Conservation (phyloP, 2,888 invertebrate genomes). For the Caenorhabditis panamensis region DNA sequence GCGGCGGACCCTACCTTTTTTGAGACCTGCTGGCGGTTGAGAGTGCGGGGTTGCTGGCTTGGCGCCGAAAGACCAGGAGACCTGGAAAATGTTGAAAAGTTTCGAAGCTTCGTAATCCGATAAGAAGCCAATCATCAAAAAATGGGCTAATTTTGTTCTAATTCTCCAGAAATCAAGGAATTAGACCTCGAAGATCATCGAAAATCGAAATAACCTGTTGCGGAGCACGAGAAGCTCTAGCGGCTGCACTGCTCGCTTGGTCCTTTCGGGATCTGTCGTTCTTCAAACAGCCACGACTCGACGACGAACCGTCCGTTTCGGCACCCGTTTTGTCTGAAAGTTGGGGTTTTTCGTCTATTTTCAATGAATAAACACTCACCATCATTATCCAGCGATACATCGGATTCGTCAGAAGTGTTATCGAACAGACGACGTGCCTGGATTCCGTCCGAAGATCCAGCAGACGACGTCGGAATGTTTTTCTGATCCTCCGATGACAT, state of each 20-base stretch:
- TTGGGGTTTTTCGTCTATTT: not conserved
- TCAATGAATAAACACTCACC: constrained; percentile 10
- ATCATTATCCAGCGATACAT: constrained; percentile 55
- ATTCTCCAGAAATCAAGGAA: not conserved
- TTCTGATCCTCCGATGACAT: constrained; percentile 43
- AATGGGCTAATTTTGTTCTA: too few species aligned
- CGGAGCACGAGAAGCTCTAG: constrained; percentile 47
- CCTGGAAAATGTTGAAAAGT: constrained; percentile 50
- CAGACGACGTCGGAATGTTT: constrained; percentile 32
- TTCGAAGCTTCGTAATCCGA: too few species aligned
- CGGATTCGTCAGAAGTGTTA: constrained; percentile 58
- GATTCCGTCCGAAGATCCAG: constrained; percentile 1
- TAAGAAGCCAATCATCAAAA: too few species aligned
- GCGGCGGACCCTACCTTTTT: constrained; percentile 25
- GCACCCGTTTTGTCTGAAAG: constrained; percentile 53
- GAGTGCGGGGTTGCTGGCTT: constrained; percentile 67
- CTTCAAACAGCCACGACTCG: constrained; percentile 62
- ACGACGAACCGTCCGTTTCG: constrained; percentile 59
- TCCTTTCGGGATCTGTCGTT: constrained; percentile 46
- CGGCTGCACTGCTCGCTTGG: constrained; percentile 26
- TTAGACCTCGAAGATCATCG: too few species aligned
- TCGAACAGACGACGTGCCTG: constrained; percentile 44
- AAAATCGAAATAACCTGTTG: constrained; percentile 55
- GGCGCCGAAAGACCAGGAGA: constrained; percentile 70
- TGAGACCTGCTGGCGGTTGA: constrained; percentile 62